A percentile compares a stretch with the other conserved stretches of the same genome.
Conservation (phyloP, 2,888 invertebrate genomes). For the Geotrupes spiniger region DNA sequence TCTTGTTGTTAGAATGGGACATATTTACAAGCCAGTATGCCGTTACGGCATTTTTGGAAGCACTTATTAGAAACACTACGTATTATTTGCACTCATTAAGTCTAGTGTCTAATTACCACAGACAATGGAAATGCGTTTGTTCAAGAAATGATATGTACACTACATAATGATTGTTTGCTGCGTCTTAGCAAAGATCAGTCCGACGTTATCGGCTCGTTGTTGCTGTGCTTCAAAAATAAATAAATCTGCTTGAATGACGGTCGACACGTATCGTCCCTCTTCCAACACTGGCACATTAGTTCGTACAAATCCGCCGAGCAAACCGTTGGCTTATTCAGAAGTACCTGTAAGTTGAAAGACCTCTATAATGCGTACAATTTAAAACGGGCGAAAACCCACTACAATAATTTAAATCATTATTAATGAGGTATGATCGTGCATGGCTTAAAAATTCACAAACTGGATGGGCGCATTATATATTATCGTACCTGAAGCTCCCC, state of each 20-base stretch:
- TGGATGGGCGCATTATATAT: background rate
- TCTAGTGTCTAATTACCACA: slow-evolving; percentile 18
- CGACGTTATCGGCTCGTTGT: slow-evolving; percentile 54
- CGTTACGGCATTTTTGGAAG: slow-evolving; percentile 23
- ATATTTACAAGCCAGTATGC: slow-evolving; percentile 20
- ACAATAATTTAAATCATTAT: no score
- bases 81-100: slow-evolving; percentile 17
- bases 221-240: slow-evolving; percentile 63
- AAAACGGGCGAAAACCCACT: no score
- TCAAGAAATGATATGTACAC: slow-evolving; percentile 28
- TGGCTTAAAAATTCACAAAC: background rate
- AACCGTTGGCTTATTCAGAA: slow-evolving; percentile 67
- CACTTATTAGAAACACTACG: slow-evolving; percentile 23
- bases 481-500: slow-evolving; percentile 57
- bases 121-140: slow-evolving; percentile 12
- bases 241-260: slow-evolving; percentile 67
- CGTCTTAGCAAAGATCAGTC: slow-evolving; percentile 37
- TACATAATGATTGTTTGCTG: slow-evolving; percentile 25
- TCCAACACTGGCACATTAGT: slow-evolving; percentile 71
- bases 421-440: no score
- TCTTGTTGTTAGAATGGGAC: background rate
- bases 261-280: slow-evolving; percentile 57
- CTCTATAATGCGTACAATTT: no score
- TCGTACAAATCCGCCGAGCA: slow-evolving; percentile 75
- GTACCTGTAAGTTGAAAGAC: slow-evolving; percentile 49